Conservation (phyloP, 1,140 invertebrate species). For the Calephelis nemesis region DNA sequence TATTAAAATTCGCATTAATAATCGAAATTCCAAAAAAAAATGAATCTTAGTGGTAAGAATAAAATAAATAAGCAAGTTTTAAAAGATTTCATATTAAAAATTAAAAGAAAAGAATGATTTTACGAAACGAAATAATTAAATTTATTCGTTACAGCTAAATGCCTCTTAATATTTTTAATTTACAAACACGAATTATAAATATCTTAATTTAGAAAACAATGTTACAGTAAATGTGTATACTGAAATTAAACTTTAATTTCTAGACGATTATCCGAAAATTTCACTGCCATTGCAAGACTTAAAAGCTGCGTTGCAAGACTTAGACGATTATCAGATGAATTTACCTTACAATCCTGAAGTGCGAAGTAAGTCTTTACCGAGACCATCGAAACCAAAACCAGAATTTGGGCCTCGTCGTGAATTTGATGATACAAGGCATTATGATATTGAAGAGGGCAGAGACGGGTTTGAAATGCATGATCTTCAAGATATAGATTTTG, state of each 20-base stretch:
- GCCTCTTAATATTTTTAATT: too few species aligned
- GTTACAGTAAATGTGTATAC: neutral
- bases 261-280: slow-evolving; percentile 67
- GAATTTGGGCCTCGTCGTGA: slow-evolving; percentile 59
- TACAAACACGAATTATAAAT: too few species aligned
- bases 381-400: slow-evolving; percentile 49
- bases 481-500: slow-evolving; percentile 62
- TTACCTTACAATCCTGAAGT: slow-evolving; percentile 42
- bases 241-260: slow-evolving; percentile 7
- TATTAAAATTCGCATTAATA: too few species aligned
- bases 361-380: slow-evolving; percentile 58
- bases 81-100: too few species aligned
- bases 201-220: neutral
- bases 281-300: slow-evolving; percentile 66
- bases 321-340: slow-evolving; percentile 57
- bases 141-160: too few species aligned
- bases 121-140: too few species aligned
- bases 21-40: too few species aligned
- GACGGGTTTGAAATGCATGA: slow-evolving; percentile 66
- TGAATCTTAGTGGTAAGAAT: too few species aligned
- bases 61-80: too few species aligned
- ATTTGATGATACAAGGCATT: slow-evolving; percentile 51
- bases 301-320: slow-evolving; percentile 60
- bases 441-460: slow-evolving; percentile 47
- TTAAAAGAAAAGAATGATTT: too few species aligned